Base-by-base conservation (phyloP, 2,888 invertebrate species). In the Melanostoma mellinum region DNA sequence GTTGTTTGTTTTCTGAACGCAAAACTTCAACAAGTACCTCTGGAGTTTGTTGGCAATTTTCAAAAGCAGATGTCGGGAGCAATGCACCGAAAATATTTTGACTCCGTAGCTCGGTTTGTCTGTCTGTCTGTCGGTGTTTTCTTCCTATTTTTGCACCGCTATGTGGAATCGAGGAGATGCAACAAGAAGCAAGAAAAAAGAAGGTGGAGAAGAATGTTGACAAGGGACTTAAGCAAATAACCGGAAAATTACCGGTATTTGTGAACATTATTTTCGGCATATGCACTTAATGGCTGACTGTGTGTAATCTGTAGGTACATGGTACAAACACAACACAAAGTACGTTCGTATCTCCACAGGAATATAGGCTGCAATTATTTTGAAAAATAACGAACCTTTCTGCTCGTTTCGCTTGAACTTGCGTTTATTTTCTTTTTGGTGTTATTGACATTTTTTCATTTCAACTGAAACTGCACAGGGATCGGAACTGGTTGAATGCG, bases 171-270 rank as follows among this genome's bases (percentile, higher is more conserved):
- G 4, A 4, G 58, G 6, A 42, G 42, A 2, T 2, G 40, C 3
- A 10, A 20, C 2, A 32, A n/a, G 40, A 30, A 8, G 6, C 10
- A 10, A 33, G 20, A 3, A 33, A 6, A 44, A 4, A 35, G 35
- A 5, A n/a, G 0, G 3, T 30, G 63, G 36, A 44, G 9, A 50
- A 58, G 55, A 46, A 69, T 61, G 69, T 55, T 61, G 53, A 73
- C 73, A 50, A 52, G 40, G 44, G 61, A 33, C 46, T 38, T 20
- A 3, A 38, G 38, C 38, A 73, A 65, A 74, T 69, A 82, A 82
- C 78, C 78, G 82, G 82, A 78, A 82, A 82, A 78, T 78, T 73
- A 82, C 82, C 78, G 73, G 82, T 82, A 58, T 82, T 82, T 35
- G 63, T 10, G 77, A 40, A 69, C 50, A 69, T 73, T 52, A 48